Conservation (phyloP, 1,140 invertebrate species). For the Spodoptera litura region DNA sequence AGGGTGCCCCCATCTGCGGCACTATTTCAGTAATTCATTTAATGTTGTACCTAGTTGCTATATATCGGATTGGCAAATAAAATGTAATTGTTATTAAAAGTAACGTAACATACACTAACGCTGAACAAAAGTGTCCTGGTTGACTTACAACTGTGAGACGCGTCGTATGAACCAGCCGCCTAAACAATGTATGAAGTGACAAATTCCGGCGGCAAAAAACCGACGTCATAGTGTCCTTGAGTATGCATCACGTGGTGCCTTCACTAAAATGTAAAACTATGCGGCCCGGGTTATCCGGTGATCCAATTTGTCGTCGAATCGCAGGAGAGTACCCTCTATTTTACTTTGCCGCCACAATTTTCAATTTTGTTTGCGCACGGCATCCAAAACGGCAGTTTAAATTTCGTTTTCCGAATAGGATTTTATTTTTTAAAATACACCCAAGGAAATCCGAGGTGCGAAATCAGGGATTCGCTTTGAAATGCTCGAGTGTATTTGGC, state of each 20-base stretch:
- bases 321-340: slow-evolving; percentile 17
- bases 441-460: slow-evolving; percentile 59
- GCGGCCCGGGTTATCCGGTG: slow-evolving; percentile 19
- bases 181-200: too few species aligned
- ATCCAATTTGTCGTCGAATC: slow-evolving; percentile 40
- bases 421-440: slow-evolving; percentile 59
- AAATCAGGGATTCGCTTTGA: slow-evolving; percentile 65
- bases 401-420: slow-evolving; percentile 57
- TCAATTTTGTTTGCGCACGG: slow-evolving; percentile 46
- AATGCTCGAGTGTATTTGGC: slow-evolving; percentile 56
- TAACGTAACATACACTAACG: too few species aligned
- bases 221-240: too few species aligned
- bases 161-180: too few species aligned
- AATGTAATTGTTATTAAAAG: too few species aligned
- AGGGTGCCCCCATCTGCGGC: too few species aligned
- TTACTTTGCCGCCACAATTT: slow-evolving; percentile 42
- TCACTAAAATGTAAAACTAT: slow-evolving; percentile 44
- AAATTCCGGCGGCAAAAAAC: too few species aligned
- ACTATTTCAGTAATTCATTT: too few species aligned
- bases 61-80: too few species aligned
- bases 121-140: too few species aligned
- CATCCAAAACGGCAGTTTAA: slow-evolving; percentile 56
- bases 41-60: too few species aligned
- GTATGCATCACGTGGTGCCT: background rate
- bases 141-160: too few species aligned